Percentiles rank a stretch among this genome's conserved stretches.
Conservation (phyloP, 2,113 vertebrate genomes). For the Poeciliopsis retropinna region DNA sequence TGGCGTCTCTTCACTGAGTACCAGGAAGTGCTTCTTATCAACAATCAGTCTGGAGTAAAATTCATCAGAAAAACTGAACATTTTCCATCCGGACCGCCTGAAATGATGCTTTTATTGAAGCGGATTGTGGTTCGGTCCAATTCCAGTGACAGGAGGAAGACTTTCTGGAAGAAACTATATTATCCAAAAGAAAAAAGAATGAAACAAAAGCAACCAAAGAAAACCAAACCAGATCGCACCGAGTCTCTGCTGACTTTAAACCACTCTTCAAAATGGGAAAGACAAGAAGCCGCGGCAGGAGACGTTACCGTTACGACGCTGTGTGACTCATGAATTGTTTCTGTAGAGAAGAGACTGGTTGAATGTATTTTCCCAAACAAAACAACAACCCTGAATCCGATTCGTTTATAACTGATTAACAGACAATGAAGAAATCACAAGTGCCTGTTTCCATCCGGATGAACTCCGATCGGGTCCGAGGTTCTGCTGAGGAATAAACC, state of each 20-base stretch:
- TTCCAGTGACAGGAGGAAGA: no score
- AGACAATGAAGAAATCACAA: conserved; percentile 34
- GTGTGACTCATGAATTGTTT: neutral
- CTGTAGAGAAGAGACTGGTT: neutral
- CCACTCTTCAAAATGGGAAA: neutral
- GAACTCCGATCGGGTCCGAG: neutral
- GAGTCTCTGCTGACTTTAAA: neutral
- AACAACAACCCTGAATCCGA: neutral
- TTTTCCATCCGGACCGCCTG: neutral
- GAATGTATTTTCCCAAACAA: conserved; percentile 38
- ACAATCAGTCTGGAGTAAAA: neutral
- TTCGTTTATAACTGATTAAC: conserved; percentile 6
- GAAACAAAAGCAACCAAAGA: conserved; percentile 20
- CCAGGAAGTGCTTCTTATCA: neutral
- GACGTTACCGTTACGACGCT: neutral
- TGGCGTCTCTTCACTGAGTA: no score
- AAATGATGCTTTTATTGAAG: neutral
- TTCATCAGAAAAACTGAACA: neutral
- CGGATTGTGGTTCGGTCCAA: neutral
- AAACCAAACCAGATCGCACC: neutral
- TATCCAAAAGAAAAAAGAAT: no score
- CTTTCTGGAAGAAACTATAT: no score
- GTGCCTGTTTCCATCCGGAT: conserved; percentile 52
- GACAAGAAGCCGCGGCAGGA: neutral
- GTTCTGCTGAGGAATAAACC: conserved; percentile 5